These are phyloP conservation scores for Kryptolebias ocellatus DNA, from an alignment of 2,797 vertebrate species.

Conservation along the genomic window DNA sequence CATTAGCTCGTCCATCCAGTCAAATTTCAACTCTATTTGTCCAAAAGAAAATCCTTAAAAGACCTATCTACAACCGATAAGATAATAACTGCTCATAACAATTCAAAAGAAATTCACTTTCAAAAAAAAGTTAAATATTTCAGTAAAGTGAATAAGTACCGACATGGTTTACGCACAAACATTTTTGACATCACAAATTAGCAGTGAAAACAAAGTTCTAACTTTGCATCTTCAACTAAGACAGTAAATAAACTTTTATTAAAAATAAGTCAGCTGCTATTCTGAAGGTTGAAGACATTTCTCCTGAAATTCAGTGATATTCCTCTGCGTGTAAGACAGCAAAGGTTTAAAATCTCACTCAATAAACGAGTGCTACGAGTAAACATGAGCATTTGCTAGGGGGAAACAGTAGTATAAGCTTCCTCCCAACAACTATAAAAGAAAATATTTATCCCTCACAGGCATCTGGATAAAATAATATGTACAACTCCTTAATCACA, in stretches of 20 bases:
- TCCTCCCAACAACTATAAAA: conserved; percentile 62
- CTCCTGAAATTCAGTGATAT: conserved; percentile 22
- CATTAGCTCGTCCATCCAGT: no score
- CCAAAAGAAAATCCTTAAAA: no score
- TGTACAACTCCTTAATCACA: conserved; percentile 38
- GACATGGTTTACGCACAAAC: conserved; percentile 39
- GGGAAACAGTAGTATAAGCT: conserved; percentile 34
- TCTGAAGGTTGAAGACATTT: conserved; percentile 1
- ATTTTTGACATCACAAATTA: conserved; percentile 39
- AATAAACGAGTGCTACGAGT: conserved; percentile 46
- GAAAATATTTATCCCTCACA: conserved; percentile 66
- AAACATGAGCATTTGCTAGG: conserved; percentile 33
- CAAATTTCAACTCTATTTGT: no score
- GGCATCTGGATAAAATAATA: conserved; percentile 51
- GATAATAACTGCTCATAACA: no score
- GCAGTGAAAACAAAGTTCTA: neutral
- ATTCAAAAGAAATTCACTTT: no score
- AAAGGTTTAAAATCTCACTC: conserved; percentile 45
- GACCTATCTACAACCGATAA: no score
- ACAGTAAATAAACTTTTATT: conserved; percentile 20
- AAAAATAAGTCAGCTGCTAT: conserved; percentile 8
- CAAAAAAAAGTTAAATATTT: no score
- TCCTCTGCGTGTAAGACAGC: conserved; percentile 24
- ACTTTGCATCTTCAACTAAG: conserved; percentile 30
- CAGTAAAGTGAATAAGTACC: conserved; percentile 22